Evolutionary conservation across 1,140 invertebrate species (phyloP).

Genomic region (Solen grandis): DNA sequence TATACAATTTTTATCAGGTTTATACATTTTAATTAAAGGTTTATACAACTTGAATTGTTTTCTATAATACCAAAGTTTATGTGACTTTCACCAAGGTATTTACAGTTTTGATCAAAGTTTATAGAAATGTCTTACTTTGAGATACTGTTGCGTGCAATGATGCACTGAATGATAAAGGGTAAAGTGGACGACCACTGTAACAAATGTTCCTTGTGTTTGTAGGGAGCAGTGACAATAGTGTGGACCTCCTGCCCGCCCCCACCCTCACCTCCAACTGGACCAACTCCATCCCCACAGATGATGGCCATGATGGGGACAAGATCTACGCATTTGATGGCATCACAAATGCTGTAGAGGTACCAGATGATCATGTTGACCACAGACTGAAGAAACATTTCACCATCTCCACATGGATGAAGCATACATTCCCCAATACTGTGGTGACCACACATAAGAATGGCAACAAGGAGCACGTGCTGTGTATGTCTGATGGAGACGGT

Average conservation of each 20-base stretch:
- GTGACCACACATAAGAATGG: constrained; percentile 86
- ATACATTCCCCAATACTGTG: constrained; percentile 85
- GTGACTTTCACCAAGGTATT: too few relatives aligned
- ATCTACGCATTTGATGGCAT: constrained; percentile 97
- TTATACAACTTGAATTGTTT: too few relatives aligned
- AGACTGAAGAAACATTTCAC: constrained; percentile 90
- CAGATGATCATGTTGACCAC: constrained; percentile 81
- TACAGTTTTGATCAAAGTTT: too few relatives aligned
- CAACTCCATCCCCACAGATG: constrained; percentile 91
- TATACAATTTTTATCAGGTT: too few relatives aligned
- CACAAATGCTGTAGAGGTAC: constrained; percentile 89
- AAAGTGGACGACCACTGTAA: too few relatives aligned
- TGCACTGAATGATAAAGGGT: too few relatives aligned
- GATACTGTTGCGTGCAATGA: too few relatives aligned
- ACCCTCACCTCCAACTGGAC: constrained; percentile 89
- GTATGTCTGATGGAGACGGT: constrained; percentile 98
- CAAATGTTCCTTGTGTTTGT: too few relatives aligned
- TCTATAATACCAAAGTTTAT: too few relatives aligned
- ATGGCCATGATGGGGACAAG: constrained; percentile 93
- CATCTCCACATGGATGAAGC: constrained; percentile 95
- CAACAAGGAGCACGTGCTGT: constrained; percentile 96
- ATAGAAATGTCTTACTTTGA: too few relatives aligned
- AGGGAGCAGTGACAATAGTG: constrained; percentile 85
- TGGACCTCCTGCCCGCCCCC: constrained; percentile 93
- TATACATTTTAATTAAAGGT: too few relatives aligned